phyloP scores from a whole-genome alignment of 2,113 vertebrate species.

The Macquaria ambigua region DNA sequence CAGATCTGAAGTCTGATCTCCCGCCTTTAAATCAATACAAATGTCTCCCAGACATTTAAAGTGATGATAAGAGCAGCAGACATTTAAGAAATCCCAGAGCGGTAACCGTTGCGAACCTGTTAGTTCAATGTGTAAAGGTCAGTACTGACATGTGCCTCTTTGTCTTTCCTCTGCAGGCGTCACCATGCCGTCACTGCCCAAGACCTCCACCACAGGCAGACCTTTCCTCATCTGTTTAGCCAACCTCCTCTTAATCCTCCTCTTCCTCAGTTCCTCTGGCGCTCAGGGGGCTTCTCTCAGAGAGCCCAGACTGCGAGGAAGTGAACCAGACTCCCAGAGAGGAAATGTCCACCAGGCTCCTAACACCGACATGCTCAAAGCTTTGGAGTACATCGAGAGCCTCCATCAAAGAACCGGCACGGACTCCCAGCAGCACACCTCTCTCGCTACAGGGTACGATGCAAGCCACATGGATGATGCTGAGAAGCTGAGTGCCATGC shows the following conservation, averaged over 20 bases:
- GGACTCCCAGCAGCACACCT: slow-evolving; percentile 47
- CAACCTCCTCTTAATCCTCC: slow-evolving; percentile 79
- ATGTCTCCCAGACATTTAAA: slow-evolving; percentile 15
- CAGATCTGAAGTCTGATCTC: not conserved
- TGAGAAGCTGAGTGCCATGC: slow-evolving; percentile 80
- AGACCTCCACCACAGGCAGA: slow-evolving; percentile 75
- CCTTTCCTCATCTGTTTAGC: slow-evolving; percentile 79
- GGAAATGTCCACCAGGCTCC: slow-evolving; percentile 83
- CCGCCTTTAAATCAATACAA: not conserved
- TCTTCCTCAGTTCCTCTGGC: slow-evolving; percentile 80
- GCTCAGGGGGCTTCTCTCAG: slow-evolving; percentile 88
- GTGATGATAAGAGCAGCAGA: slow-evolving; percentile 18
- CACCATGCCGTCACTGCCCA: slow-evolving; percentile 84
- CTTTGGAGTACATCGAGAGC: slow-evolving; percentile 93
- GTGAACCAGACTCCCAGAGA: slow-evolving; percentile 82
- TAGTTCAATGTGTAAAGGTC: slow-evolving; percentile 56
- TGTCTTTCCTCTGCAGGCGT: slow-evolving; percentile 83
- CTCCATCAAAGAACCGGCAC: slow-evolving; percentile 88
- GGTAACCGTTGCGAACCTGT: slow-evolving; percentile 24
- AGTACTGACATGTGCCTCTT: slow-evolving; percentile 59
- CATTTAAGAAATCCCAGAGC: slow-evolving; percentile 42
- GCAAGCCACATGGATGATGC: slow-evolving; percentile 52
- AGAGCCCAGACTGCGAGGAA: slow-evolving; percentile 88
- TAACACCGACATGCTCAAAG: slow-evolving; percentile 93
- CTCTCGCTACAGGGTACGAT: slow-evolving; percentile 78